Conservation (phyloP, 2,113 vertebrate species). For the Bos javanicus region DNA sequence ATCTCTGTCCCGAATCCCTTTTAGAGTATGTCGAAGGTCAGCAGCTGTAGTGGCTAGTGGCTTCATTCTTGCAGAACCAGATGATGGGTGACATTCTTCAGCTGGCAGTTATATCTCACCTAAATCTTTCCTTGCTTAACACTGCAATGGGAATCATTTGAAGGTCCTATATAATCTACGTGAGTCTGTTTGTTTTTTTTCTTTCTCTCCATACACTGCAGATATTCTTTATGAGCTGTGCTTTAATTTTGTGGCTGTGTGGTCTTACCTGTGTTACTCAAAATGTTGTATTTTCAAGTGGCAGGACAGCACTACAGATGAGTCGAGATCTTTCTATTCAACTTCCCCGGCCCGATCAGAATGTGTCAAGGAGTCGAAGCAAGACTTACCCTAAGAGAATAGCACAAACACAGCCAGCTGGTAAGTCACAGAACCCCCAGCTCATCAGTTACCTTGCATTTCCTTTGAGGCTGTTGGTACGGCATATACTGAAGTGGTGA, state of each 20-base stretch:
- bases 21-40: background rate
- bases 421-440: conserved; percentile 65
- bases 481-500: background rate
- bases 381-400: conserved; percentile 91
- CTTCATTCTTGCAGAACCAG: background rate
- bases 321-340: conserved; percentile 84
- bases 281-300: conserved; percentile 77
- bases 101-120: background rate
- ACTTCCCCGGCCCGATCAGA: conserved; percentile 87
- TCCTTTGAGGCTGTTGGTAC: background rate
- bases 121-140: background rate
- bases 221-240: background rate
- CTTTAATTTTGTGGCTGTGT: background rate
- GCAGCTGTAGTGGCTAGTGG: background rate
- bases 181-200: background rate
- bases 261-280: conserved; percentile 58
- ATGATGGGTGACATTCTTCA: background rate
- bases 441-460: background rate
- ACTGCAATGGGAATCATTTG: background rate
- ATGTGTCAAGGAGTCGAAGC: conserved; percentile 86
- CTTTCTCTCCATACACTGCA: background rate
- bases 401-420: conserved; percentile 76
- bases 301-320: conserved; percentile 86
- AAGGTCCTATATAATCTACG: accelerated
- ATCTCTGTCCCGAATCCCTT: background rate